phyloP scores from a whole-genome alignment of 2,113 vertebrate genomes.

The Rhea pennata region DNA sequence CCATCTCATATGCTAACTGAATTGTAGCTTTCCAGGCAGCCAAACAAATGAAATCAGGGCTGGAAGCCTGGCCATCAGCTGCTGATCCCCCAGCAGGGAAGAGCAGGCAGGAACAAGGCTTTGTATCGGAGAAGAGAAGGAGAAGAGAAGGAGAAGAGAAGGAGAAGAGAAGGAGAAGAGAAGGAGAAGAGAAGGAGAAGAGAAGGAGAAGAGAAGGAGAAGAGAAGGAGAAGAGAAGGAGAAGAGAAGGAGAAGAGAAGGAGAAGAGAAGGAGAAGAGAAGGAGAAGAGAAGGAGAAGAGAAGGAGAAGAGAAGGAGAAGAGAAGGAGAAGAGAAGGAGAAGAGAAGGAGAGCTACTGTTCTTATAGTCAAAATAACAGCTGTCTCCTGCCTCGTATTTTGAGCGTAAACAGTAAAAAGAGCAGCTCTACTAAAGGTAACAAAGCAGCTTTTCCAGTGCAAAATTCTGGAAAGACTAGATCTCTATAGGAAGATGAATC shows the following conservation, averaged over 20 bases:
- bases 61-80: conserved; percentile 34
- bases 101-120: not conserved
- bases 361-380: not conserved
- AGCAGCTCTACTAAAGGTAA: conserved; percentile 10
- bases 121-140: not conserved
- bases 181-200: not conserved
- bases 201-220: conserved; percentile 26
- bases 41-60: conserved; percentile 38
- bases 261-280: not conserved
- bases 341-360: conserved; percentile 39
- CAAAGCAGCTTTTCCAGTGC: not conserved
- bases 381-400: not conserved
- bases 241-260: conserved; percentile 24
- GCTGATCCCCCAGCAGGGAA: not conserved
- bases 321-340: not conserved
- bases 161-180: not conserved
- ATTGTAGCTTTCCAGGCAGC: conserved; percentile 60
- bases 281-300: conserved; percentile 28
- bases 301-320: not conserved
- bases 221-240: not conserved
- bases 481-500: not conserved
- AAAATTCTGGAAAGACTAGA: not conserved
- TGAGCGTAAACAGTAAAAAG: not conserved
- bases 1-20: conserved; percentile 35
- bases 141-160: conserved; percentile 38